A percentile compares a stretch with the other conserved stretches of the same genome.
Conservation (phyloP, 2,888 invertebrate species). For the Malthinus flaveolus region DNA sequence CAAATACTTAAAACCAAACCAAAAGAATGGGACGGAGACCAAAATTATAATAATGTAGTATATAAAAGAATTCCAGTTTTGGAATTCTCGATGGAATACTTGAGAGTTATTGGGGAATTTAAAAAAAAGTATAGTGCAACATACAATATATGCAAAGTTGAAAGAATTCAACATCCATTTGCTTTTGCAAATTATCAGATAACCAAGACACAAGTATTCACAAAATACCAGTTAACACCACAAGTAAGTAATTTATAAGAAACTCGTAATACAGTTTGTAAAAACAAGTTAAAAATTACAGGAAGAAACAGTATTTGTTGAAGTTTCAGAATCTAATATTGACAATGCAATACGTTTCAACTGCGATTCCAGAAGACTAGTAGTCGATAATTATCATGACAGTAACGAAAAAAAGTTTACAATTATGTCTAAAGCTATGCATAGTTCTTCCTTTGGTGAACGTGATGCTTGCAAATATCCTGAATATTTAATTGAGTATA, state of each 20-base stretch:
- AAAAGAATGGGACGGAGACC: not conserved
- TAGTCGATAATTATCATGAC: too few relatives aligned
- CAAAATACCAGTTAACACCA: not conserved
- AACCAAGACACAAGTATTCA: slow-evolving; percentile 9
- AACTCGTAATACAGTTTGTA: not conserved
- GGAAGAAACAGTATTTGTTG: not conserved
- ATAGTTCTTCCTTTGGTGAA: not conserved
- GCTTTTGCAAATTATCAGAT: slow-evolving; percentile 21
- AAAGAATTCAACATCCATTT: slow-evolving; percentile 27
- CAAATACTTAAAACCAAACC: not conserved
- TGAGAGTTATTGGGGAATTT: not conserved
- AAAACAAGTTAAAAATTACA: not conserved
- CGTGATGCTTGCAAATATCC: slow-evolving; percentile 22
- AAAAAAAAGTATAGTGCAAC: not conserved
- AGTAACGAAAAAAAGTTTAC: not conserved
- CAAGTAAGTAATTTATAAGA: not conserved
- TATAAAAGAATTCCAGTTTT: not conserved
- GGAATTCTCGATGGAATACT: not conserved
- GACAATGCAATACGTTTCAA: not conserved
- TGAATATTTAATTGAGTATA: slow-evolving; percentile 18
- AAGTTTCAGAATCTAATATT: not conserved
- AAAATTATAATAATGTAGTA: not conserved
- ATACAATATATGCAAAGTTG: slow-evolving; percentile 8
- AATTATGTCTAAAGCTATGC: not conserved
- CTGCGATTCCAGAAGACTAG: slow-evolving; percentile 3